These are phyloP conservation scores for Paracanthobrama guichenoti DNA, from an alignment of 2,113 vertebrate species.

Conservation along the genomic window DNA sequence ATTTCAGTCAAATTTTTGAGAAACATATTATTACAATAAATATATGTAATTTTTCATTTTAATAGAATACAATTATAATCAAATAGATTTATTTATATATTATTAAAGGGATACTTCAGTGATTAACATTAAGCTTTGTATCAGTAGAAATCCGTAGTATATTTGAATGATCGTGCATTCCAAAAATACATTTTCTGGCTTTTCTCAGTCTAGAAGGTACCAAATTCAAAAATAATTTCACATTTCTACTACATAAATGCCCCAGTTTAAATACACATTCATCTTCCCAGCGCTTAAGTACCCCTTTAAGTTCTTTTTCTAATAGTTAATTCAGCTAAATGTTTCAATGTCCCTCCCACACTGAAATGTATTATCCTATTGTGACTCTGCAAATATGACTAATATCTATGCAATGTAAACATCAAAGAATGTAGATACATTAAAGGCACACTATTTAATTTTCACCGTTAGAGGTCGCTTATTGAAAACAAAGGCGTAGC, in stretches of 20 bases:
- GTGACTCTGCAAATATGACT: background rate
- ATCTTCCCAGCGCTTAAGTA: too few species aligned
- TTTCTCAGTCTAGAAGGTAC: too few species aligned
- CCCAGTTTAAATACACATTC: too few species aligned
- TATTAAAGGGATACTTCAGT: too few species aligned
- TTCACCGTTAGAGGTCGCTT: too few species aligned
- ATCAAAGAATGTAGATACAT: background rate
- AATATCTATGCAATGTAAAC: background rate
- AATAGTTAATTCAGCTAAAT: background rate
- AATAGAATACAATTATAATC: background rate
- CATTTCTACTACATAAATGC: too few species aligned
- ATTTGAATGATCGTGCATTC: too few species aligned
- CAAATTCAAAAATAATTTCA: too few species aligned
- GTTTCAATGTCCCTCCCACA: background rate
- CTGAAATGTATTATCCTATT: background rate
- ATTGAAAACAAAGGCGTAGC: too few species aligned
- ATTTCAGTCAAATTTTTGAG: background rate
- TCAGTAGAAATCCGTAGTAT: too few species aligned
- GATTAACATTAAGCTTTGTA: too few species aligned
- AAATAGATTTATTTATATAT: background rate
- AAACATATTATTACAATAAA: background rate
- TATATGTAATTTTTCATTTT: background rate
- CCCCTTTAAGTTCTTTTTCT: background rate
- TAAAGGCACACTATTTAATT: background rate
- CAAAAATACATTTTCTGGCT: too few species aligned